phyloP scores from a whole-genome alignment of 53 echinoderm and acorn worm genomes.

The Pentamera pediparva region DNA sequence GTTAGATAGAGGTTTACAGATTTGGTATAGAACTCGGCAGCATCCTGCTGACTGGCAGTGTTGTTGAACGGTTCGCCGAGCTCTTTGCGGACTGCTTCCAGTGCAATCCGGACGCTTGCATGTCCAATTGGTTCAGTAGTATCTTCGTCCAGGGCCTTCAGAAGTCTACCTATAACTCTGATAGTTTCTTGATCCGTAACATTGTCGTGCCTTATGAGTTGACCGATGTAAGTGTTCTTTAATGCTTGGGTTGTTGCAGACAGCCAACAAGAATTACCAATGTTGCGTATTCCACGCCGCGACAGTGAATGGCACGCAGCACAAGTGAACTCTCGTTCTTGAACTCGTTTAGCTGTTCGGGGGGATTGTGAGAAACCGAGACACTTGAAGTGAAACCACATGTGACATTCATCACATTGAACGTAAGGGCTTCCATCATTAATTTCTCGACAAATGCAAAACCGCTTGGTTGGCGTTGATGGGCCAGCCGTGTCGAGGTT shows the following conservation, averaged over 20 bases:
- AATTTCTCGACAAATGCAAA: conserved; percentile 18
- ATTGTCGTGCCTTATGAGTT: not conserved
- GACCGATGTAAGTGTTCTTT: not conserved
- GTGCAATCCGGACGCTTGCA: not conserved
- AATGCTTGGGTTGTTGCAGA: not conserved
- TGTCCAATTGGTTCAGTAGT: not conserved
- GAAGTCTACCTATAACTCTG: not conserved
- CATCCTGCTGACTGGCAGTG: not conserved
- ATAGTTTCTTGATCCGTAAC: not conserved
- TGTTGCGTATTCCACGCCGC: not conserved
- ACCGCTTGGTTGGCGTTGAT: too few relatives aligned
- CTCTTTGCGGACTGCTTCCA: not conserved
- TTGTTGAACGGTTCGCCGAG: not conserved
- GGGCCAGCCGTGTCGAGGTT: too few relatives aligned
- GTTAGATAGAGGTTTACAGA: not conserved
- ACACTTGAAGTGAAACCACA: conserved; percentile 36
- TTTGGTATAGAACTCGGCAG: not conserved
- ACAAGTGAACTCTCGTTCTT: not conserved
- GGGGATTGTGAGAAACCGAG: not conserved
- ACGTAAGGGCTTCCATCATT: conserved; percentile 40
- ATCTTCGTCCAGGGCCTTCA: not conserved
- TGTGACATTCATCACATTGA: conserved; percentile 16
- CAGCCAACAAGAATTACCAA: not conserved
- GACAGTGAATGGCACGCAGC: not conserved
- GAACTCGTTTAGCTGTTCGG: not conserved